Evolutionary conservation across 2,888 invertebrate species (phyloP), one percentile per base, ranked within the genome.

Genomic region (Calephelis perditalis): DNA sequence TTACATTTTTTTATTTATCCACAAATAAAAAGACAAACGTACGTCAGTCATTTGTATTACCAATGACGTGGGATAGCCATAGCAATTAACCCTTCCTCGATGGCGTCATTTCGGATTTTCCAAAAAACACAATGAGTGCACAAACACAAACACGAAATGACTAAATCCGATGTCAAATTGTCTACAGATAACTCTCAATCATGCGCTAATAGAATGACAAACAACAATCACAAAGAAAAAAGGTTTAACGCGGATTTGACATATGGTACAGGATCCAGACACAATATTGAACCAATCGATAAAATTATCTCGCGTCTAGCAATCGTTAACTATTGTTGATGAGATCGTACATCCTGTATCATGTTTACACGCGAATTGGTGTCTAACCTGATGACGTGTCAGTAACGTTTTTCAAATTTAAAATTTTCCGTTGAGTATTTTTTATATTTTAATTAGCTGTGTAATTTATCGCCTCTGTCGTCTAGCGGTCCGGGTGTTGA

Each of bases 181-280:
- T 86, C 81, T 82, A 82, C 77, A 78, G 76, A 81, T 78, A 86
- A 83, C 75, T 89, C 82, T 86, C 89, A 83, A 88, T 84, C 84
- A 81, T 77, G 77, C 78, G 88, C 84, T 89, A 89, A 90, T 86
- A 78, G 77, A 82, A 83, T 75, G 75, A 78, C 84, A 86, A 84
- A 88, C 72, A 87, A 81, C 82, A 84, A 81, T 77, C 73, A 74
- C 75, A 70, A 65, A 68, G 71, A 81, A 82, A 83, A 84, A 84
- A 81, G 73, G 70, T 76, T 67, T 77, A 76, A 87, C 73, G 80
- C 87, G 89, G 90, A 90, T 89, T 86, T 88, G 75, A 78, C 86
- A 79, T 74, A 75, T 81, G 81, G 78, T 76, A 84, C 77, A 79
- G 81, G 81, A 83, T 82, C 76, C 71, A 71, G 73, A 77, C 77